Base-by-base conservation (phyloP, 2,888 invertebrate species). In the Cacoxenus indagator region DNA sequence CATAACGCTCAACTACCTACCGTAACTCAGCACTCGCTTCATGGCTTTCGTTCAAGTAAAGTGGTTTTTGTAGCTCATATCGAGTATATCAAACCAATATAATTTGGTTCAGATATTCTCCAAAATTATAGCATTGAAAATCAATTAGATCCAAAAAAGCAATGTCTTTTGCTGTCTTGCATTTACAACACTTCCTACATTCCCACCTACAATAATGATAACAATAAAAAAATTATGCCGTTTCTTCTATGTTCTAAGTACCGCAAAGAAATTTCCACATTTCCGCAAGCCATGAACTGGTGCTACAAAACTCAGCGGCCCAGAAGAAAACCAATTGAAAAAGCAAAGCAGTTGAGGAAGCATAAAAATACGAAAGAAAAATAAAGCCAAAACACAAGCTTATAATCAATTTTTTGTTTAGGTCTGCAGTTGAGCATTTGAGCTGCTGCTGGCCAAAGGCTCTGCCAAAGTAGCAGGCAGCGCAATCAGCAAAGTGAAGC, bases 371-470 rank as follows among this genome's bases (percentile, higher is more conserved):
- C 8, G 11, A 54, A 54, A 54, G 24, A 37, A 37, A 37, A 37
- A 37, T 4, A 37, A 37, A 37, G 14, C 37, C 8, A 37, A 11
- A 27, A 59, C 27, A 27, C 22, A 59, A 59, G 59, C 31, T 31
- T 57, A 65, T 65, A 65, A 65, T 65, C 65, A 65, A 65, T 65
- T 65, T 65, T 55, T 62, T 57, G 55, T 65, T 65, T 24, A 54
- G 54, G 43, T 65, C 26, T 45, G 55, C 65, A 43, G 31, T 65
- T 65, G 57, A 65, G 55, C 65, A 43, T 24, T 65, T 65, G 57
- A 65, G 57, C 26, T 27, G n/a, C 46, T 43, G 57, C 57, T 57
- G 65, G 55, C 57, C 65, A 27, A 55, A 45, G 65, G 22, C 26
- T 27, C 29, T 14, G 19, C n/a, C 19, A 14, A 31, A 31, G 31